Evolutionary conservation across 2,888 invertebrate species (phyloP).

Genomic region (Horisme vitalbata): DNA sequence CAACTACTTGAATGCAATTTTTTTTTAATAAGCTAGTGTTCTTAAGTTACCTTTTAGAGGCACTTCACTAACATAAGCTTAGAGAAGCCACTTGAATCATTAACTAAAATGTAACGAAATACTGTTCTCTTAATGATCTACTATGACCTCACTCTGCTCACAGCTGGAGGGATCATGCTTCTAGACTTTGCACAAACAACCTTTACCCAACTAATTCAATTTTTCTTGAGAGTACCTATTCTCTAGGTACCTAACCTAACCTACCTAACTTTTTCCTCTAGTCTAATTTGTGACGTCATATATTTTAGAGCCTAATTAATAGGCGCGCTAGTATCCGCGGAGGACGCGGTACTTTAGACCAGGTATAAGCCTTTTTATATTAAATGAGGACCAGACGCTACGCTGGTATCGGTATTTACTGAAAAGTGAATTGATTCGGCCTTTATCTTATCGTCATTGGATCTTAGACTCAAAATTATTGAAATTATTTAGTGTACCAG

Average conservation of each 20-base stretch:
- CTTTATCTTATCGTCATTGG: background rate
- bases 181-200: no score
- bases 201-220: no score
- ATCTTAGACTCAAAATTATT: background rate
- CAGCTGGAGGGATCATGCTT: no score
- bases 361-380: constrained; percentile 38
- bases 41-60: background rate
- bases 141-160: no score
- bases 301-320: constrained; percentile 46
- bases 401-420: constrained; percentile 38
- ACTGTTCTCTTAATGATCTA: no score
- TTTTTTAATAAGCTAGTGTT: background rate
- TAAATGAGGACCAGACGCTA: constrained; percentile 32
- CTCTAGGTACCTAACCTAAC: no score
- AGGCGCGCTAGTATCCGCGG: constrained; percentile 40
- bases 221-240: no score
- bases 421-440: constrained; percentile 11
- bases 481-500: constrained; percentile 8
- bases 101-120: background rate
- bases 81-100: constrained; percentile 7
- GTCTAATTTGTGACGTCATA: constrained; percentile 18
- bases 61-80: constrained; percentile 8
- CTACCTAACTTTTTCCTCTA: no score
- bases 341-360: constrained; percentile 40
- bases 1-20: background rate